phyloP scores from a whole-genome alignment of 1,140 invertebrate genomes.

The Bradysia coprophila region DNA sequence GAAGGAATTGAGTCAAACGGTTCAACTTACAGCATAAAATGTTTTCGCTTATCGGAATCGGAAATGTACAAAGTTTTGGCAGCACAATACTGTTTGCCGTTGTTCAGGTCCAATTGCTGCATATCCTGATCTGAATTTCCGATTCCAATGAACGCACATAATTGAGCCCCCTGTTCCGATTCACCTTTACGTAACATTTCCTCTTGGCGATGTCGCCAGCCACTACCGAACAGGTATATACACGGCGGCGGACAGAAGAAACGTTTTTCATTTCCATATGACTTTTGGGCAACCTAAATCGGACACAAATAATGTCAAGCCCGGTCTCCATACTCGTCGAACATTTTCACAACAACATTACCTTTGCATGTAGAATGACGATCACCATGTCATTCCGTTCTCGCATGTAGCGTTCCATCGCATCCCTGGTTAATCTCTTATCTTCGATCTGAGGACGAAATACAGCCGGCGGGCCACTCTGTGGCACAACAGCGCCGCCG shows the following conservation, averaged over 20 bases:
- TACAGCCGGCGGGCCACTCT: neutral
- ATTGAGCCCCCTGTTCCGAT: slow-evolving; percentile 71
- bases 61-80: slow-evolving; percentile 99
- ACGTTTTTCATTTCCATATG: slow-evolving; percentile 98
- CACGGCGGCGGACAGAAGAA: slow-evolving; percentile 99
- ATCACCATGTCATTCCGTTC: slow-evolving; percentile 92
- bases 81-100: slow-evolving; percentile 93
- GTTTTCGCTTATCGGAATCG: slow-evolving; percentile 97
- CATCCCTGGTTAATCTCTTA: slow-evolving; percentile 73
- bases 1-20: no score
- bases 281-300: slow-evolving; percentile 83
- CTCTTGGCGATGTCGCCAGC: slow-evolving; percentile 87
- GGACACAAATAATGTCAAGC: neutral
- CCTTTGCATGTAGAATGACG: slow-evolving; percentile 94
- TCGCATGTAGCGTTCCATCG: slow-evolving; percentile 88
- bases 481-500: slow-evolving; percentile 17
- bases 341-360: slow-evolving; percentile 7
- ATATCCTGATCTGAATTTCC: slow-evolving; percentile 98
- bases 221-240: slow-evolving; percentile 94
- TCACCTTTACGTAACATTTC: slow-evolving; percentile 77
- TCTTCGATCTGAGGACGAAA: slow-evolving; percentile 36
- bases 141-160: slow-evolving; percentile 97
- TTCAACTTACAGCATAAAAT: slow-evolving; percentile 97
- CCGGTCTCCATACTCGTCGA: no score
- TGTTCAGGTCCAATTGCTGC: slow-evolving; percentile 94